A percentile compares a stretch with the other conserved stretches of the same genome.
These are phyloP conservation scores for Nowickia ferox DNA, from an alignment of 2,888 invertebrate species.

Conservation along the genomic window DNA sequence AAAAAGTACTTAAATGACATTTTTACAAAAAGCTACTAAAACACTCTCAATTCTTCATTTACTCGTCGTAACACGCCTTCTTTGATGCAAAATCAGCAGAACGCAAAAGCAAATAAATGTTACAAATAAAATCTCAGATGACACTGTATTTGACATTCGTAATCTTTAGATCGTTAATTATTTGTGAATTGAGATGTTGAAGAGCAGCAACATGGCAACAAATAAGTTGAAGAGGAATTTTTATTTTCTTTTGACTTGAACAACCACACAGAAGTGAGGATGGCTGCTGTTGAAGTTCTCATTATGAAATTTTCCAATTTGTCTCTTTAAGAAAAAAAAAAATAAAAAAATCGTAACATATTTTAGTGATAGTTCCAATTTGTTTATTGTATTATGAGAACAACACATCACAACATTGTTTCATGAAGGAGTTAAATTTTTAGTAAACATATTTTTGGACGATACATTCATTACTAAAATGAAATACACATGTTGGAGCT, in stretches of 20 bases:
- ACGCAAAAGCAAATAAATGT: constrained; percentile 48
- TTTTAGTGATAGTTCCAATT: constrained; percentile 78
- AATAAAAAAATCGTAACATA: constrained; percentile 34
- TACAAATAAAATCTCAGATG: constrained; percentile 76
- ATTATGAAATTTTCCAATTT: constrained; percentile 41
- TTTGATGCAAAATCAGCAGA: constrained; percentile 31
- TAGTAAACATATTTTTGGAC: constrained; percentile 24
- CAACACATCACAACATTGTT: constrained; percentile 38
- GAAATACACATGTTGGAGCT: background rate
- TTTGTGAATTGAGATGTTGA: constrained; percentile 79
- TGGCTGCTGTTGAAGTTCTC: constrained; percentile 21
- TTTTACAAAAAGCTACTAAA: background rate
- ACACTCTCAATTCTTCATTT: background rate
- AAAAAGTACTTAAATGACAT: constrained; percentile 36
- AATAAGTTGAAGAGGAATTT: constrained; percentile 61
- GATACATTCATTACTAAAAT: background rate
- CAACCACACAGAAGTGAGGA: constrained; percentile 75
- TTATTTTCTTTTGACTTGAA: constrained; percentile 23
- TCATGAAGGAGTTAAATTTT: constrained; percentile 6
- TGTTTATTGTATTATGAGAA: constrained; percentile 72
- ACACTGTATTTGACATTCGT: constrained; percentile 82
- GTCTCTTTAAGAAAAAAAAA: constrained; percentile 27
- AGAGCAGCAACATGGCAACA: constrained; percentile 49
- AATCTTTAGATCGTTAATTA: constrained; percentile 82
- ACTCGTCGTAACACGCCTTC: constrained; percentile 33